phyloP scores from a whole-genome alignment of 1,140 invertebrate species.

The Ephestia elutella region DNA sequence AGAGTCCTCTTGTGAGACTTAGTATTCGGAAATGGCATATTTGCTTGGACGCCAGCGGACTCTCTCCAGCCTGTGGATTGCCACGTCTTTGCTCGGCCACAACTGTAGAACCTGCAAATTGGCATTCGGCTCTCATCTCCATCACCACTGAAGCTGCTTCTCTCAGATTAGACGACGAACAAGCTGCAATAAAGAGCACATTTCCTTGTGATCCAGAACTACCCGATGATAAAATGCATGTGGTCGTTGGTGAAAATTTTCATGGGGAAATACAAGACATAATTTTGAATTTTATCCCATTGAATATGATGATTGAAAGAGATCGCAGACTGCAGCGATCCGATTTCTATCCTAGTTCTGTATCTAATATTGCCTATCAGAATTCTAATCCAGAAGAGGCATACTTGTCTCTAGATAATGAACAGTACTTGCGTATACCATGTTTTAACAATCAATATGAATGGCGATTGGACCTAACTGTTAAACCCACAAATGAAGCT shows the following conservation, averaged over 20 bases:
- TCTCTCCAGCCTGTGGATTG: slow-evolving; percentile 36
- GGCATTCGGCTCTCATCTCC: slow-evolving; percentile 50
- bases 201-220: slow-evolving; percentile 57
- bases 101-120: slow-evolving; percentile 39
- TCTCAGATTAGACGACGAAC: slow-evolving; percentile 48
- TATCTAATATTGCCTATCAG: slow-evolving; percentile 54
- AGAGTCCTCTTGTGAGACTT: slow-evolving; percentile 37
- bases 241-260: slow-evolving; percentile 51
- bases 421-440: slow-evolving; percentile 50
- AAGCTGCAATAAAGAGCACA: slow-evolving; percentile 29
- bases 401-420: slow-evolving; percentile 40
- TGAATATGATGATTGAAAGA: slow-evolving; percentile 36
- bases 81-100: slow-evolving; percentile 43
- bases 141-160: slow-evolving; percentile 44
- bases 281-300: slow-evolving; percentile 57
- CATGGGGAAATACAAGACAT: slow-evolving; percentile 58
- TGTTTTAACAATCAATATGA: slow-evolving; percentile 46
- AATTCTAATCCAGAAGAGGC: slow-evolving; percentile 50
- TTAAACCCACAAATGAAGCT: slow-evolving; percentile 41
- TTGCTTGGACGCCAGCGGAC: slow-evolving; percentile 50
- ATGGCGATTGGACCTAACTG: slow-evolving; percentile 53
- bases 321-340: slow-evolving; percentile 17
- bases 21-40: slow-evolving; percentile 60
- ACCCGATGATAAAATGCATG: slow-evolving; percentile 37
- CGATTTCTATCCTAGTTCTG: slow-evolving; percentile 35